phyloP scores from a whole-genome alignment of 37 sponge, comb jelly and placozoan genomes.

The Spongilla lacustris region DNA sequence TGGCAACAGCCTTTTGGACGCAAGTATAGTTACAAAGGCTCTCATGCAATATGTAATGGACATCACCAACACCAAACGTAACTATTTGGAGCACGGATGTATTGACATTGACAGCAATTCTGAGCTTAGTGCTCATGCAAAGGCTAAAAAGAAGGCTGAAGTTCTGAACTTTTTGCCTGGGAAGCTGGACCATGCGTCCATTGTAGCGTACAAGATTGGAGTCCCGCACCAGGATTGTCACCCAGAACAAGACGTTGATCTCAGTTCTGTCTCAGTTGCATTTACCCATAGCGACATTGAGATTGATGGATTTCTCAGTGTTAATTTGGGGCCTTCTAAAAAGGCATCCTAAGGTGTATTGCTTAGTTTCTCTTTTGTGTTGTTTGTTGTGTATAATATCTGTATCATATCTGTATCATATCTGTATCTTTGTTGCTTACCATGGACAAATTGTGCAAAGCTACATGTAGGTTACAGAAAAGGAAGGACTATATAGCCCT shows the following conservation, averaged over 20 bases:
- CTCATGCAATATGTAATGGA: conserved; percentile 40
- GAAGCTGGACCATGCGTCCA: conserved; percentile 87
- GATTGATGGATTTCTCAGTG: not conserved
- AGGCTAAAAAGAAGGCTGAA: conserved; percentile 38
- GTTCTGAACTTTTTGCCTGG: conserved; percentile 57
- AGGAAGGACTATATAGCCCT: too few relatives aligned
- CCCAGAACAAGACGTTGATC: not conserved
- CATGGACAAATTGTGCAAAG: too few relatives aligned
- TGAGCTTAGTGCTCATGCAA: conserved; percentile 22
- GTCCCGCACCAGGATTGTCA: not conserved
- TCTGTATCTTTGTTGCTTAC: too few relatives aligned
- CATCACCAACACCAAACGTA: conserved; percentile 62
- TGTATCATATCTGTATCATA: too few relatives aligned
- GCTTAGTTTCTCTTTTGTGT: not conserved
- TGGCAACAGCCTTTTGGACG: not conserved
- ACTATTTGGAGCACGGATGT: conserved; percentile 58
- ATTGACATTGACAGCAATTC: not conserved
- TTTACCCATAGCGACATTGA: not conserved
- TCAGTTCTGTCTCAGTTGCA: not conserved
- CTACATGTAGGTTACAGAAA: too few relatives aligned
- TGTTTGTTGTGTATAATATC: too few relatives aligned
- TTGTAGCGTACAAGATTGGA: conserved; percentile 63
- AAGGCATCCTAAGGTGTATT: not conserved
- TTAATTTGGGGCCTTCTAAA: not conserved
- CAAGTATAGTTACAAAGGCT: conserved; percentile 36